These are phyloP conservation scores for Alosa sapidissima DNA, from an alignment of 2,797 vertebrate genomes.

Conservation along the genomic window DNA sequence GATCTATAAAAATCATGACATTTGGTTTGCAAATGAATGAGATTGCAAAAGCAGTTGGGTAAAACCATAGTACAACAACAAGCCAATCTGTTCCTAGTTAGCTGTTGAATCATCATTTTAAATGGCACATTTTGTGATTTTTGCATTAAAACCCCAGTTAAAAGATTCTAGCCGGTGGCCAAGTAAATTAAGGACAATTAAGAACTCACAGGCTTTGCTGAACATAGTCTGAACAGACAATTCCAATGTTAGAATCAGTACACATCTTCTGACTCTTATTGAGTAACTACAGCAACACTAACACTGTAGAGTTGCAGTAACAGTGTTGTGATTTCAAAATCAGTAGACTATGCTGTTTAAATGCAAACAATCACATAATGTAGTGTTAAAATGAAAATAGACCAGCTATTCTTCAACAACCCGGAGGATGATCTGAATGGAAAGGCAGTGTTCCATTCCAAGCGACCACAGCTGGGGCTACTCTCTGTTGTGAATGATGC, in stretches of 20 bases:
- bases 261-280: background rate
- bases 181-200: too few species aligned
- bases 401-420: slow-evolving; percentile 3
- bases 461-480: background rate
- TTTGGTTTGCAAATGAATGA: background rate
- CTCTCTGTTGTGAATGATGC: background rate
- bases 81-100: background rate
- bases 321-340: background rate
- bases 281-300: background rate
- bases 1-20: background rate
- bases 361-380: background rate
- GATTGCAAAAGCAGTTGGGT: background rate
- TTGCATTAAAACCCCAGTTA: background rate
- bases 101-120: slow-evolving; percentile 2
- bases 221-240: background rate
- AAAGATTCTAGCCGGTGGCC: too few species aligned
- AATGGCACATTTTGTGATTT: background rate
- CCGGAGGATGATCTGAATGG: background rate
- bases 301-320: background rate
- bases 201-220: too few species aligned
- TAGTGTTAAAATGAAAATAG: slow-evolving; percentile 12
- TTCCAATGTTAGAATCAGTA: background rate
- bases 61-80: background rate
- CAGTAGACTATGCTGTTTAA: background rate
- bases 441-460: slow-evolving; percentile 18